Conservation (phyloP, 2,113 vertebrate species). For the Microcebus murinus region DNA sequence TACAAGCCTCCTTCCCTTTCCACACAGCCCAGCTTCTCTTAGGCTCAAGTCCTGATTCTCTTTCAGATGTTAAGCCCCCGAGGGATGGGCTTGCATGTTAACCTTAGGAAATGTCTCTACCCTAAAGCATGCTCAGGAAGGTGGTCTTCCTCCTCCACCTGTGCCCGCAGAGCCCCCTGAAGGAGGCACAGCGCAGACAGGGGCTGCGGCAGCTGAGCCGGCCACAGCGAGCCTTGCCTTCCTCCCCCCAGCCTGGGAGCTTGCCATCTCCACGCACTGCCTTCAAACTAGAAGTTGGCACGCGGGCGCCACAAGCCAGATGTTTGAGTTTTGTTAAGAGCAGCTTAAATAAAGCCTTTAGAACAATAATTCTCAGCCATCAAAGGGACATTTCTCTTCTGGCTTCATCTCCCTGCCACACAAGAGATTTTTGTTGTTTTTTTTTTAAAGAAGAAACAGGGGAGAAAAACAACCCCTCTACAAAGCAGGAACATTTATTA, state of each 20-base stretch:
- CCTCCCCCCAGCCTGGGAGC: neutral
- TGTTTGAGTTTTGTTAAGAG: conserved; percentile 69
- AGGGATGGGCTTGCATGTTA: neutral
- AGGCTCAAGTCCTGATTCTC: neutral
- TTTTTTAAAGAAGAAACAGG: neutral
- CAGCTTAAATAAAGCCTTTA: conserved; percentile 71
- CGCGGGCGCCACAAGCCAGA: conserved; percentile 42
- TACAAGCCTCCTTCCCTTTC: neutral
- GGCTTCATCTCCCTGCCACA: conserved; percentile 54
- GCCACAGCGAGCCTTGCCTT: neutral
- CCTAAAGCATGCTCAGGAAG: neutral
- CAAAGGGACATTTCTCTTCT: conserved; percentile 59
- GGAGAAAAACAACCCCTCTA: neutral
- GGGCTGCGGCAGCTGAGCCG: neutral
- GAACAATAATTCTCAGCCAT: conserved; percentile 69
- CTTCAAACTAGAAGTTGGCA: conserved; percentile 64
- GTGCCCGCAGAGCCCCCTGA: neutral
- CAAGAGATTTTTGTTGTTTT: neutral
- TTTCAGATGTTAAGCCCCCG: neutral
- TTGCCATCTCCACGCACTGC: neutral
- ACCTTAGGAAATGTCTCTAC: neutral
- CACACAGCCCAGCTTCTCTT: neutral
- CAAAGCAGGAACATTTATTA: neutral
- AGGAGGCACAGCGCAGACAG: neutral
- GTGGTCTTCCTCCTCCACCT: neutral